A percentile compares a stretch with the other conserved stretches of the same genome.
phyloP scores from a whole-genome alignment of 2,888 invertebrate genomes.

The Drosophila mercatorum region DNA sequence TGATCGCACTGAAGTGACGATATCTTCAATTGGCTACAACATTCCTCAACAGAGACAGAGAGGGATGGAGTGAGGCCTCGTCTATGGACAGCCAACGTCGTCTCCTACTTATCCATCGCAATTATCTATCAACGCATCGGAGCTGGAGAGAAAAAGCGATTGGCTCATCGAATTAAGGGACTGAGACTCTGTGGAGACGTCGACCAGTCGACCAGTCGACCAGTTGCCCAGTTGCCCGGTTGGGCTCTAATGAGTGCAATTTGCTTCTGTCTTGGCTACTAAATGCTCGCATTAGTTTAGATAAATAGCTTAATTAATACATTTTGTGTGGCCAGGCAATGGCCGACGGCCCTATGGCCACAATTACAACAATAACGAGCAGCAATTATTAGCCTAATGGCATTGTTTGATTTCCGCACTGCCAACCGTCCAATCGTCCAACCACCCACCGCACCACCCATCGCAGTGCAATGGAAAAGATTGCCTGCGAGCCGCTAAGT shows the following conservation, averaged over 20 bases:
- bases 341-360: conserved; percentile 45
- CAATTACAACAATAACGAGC: conserved; percentile 77
- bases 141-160: conserved; percentile 44
- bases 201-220: neutral
- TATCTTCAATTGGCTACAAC: conserved; percentile 64
- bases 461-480: conserved; percentile 1
- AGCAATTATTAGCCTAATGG: conserved; percentile 76
- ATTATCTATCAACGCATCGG: conserved; percentile 60
- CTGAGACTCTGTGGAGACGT: neutral
- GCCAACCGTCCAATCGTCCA: neutral
- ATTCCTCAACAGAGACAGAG: conserved; percentile 42
- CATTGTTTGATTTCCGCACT: conserved; percentile 73
- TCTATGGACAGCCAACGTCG: conserved; percentile 10
- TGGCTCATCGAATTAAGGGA: conserved; percentile 65
- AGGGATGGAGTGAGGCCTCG: neutral
- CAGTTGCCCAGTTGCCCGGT: conserved; percentile 13
- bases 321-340: conserved; percentile 56
- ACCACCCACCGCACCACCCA: neutral
- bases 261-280: conserved; percentile 79
- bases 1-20: conserved; percentile 70
- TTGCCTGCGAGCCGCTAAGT: conserved; percentile 22
- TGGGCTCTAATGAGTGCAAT: conserved; percentile 74
- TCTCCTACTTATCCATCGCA: conserved; percentile 64
- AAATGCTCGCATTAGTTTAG: conserved; percentile 80
- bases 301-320: conserved; percentile 80